Percentiles rank a stretch among this genome's conserved stretches.
phyloP scores from a whole-genome alignment of 2,888 invertebrate species.

The Andrena praecox region DNA sequence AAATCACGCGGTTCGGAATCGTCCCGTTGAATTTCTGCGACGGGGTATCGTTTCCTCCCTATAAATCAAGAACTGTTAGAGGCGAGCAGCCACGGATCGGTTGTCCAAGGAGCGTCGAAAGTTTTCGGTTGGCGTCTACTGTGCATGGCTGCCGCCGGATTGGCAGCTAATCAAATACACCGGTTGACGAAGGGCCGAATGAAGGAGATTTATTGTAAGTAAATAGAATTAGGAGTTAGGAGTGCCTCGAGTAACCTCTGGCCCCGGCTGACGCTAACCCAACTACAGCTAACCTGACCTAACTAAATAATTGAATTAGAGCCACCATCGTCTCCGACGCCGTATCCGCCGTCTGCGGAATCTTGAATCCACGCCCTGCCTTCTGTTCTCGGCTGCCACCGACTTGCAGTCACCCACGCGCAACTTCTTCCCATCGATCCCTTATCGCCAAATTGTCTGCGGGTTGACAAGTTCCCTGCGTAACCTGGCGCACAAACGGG shows the following conservation, averaged over 20 bases:
- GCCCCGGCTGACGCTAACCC: slow-evolving; percentile 71
- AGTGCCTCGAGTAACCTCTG: slow-evolving; percentile 75
- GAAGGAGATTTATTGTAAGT: slow-evolving; percentile 76
- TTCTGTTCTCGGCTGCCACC: slow-evolving; percentile 26
- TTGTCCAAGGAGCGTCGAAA: slow-evolving; percentile 20
- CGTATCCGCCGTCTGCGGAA: slow-evolving; percentile 28
- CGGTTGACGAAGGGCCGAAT: slow-evolving; percentile 47
- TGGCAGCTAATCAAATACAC: slow-evolving; percentile 63
- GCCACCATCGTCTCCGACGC: slow-evolving; percentile 57
- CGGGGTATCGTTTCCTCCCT: slow-evolving; percentile 29
- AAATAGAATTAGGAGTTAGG: slow-evolving; percentile 78
- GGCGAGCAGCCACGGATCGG: slow-evolving; percentile 5
- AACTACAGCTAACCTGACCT: slow-evolving; percentile 71
- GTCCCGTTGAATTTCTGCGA: slow-evolving; percentile 26
- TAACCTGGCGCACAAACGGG: background rate
- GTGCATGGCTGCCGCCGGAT: slow-evolving; percentile 26
- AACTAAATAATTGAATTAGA: slow-evolving; percentile 79
- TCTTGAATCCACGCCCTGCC: slow-evolving; percentile 44
- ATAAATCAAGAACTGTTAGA: slow-evolving; percentile 35
- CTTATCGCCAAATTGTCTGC: slow-evolving; percentile 40
- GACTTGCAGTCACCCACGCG: slow-evolving; percentile 10
- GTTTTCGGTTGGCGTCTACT: background rate
- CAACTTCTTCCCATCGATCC: slow-evolving; percentile 35
- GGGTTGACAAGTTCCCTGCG: slow-evolving; percentile 6
- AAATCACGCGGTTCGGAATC: slow-evolving; percentile 27